Base-by-base conservation (phyloP, 35 echinoderm and acorn worm genomes). In the Lytechinus pictus region DNA sequence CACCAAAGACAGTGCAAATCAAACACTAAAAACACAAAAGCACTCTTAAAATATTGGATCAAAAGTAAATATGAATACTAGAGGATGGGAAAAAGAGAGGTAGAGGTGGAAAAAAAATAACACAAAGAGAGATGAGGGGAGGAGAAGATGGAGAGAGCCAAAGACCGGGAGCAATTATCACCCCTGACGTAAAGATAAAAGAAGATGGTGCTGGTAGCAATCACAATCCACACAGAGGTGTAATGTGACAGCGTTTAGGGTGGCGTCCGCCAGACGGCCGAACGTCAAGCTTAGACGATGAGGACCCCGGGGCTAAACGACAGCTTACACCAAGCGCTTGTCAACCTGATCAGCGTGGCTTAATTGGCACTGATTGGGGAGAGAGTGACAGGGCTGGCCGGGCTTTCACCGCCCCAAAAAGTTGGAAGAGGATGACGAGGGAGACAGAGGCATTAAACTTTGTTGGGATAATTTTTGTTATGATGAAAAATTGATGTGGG, bases 181-280 rank as follows among this genome's bases (percentile, higher is more conserved):
- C 88, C 52, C 88, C 88, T 90, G 88, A 90, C 52, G 66, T n/a
- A 79, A 79, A 79, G 66, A 79, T 28, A 44, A 90, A 44, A 52
- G 87, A 19, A 89, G 88, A 90, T 90, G 28, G 88, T 54, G 88
- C 88, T 90, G 88, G 88, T 90, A 90, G 88, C 88, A 90, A 90
- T 90, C 88, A 90, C 28, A 54, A 54, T 54, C 29, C 52, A 54
- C 88, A 54, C 88, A 90, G 88, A 90, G 88, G 88, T 90, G 88
- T 90, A 90, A 90, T 90, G 88, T 90, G 88, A 90, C 88, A 90
- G 88, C 52, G 88, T 90, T 90, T 90, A 90, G 28, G 88, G 88
- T 90, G 88, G 88, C 88, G 88, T 90, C 88, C 88, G 88, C 88
- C 88, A 54, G 88, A 54, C 88, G 28, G 88, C 88, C 88, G 88